Conservation (phyloP, 2,113 vertebrate species). For the Marmota flaviventris region DNA sequence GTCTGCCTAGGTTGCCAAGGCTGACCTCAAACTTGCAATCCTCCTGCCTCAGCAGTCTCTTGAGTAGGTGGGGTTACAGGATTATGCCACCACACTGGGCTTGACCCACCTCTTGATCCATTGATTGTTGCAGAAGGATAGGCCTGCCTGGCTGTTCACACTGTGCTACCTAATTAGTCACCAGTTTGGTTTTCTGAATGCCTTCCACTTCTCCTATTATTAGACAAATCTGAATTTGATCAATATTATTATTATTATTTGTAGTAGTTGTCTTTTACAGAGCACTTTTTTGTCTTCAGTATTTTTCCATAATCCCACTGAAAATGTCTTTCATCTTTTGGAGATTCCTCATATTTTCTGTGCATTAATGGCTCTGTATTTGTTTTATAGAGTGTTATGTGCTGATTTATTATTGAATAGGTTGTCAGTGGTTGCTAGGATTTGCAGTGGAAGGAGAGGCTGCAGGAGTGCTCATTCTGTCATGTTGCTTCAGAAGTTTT, state of each 20-base stretch:
- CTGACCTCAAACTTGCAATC: no score
- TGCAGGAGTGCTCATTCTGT: neutral
- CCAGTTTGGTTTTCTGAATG: neutral
- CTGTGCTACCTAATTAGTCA: neutral
- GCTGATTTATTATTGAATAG: neutral
- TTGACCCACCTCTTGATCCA: neutral
- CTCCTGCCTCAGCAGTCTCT: no score
- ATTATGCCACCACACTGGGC: no score
- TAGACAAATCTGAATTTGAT: neutral
- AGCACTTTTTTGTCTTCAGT: neutral
- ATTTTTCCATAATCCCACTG: neutral
- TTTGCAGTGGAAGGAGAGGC: neutral
- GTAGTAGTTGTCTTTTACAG: neutral
- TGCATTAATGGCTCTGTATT: neutral
- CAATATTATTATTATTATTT: neutral
- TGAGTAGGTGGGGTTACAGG: no score
- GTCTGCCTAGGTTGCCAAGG: no score
- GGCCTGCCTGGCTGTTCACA: neutral
- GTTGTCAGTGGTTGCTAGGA: neutral
- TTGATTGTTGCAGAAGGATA: neutral
- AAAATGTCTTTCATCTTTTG: neutral
- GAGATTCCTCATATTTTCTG: neutral
- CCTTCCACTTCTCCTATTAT: neutral
- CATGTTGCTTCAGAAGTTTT: neutral
- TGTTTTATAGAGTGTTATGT: neutral